These are phyloP conservation scores for Tenthredo notha DNA, from an alignment of 2,888 invertebrate genomes.

Conservation along the genomic window DNA sequence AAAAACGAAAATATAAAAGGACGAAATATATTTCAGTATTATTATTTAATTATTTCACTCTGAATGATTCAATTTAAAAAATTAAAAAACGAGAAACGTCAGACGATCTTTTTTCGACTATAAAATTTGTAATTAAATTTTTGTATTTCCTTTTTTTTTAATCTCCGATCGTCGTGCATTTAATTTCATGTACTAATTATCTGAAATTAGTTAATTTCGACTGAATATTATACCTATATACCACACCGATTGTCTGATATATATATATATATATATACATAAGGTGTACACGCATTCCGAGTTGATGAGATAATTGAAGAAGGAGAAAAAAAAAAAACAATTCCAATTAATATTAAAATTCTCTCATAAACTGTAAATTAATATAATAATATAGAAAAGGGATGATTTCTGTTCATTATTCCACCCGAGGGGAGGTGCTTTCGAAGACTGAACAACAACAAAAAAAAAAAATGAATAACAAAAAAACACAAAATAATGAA, in stretches of 20 bases:
- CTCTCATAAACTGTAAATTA: background rate
- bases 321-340: background rate
- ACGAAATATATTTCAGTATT: too few species aligned
- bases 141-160: too few species aligned
- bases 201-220: background rate
- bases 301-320: background rate
- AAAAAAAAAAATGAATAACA: conserved; percentile 23
- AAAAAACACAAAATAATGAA: conserved; percentile 36
- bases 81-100: too few species aligned
- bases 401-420: conserved; percentile 6
- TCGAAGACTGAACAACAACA: conserved; percentile 63
- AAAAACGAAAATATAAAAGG: too few species aligned
- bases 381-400: background rate
- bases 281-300: conserved; percentile 1
- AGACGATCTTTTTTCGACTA: too few species aligned
- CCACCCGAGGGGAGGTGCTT: conserved; percentile 59
- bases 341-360: background rate
- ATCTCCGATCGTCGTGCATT: too few species aligned
- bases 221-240: background rate
- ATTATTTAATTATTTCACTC: too few species aligned
- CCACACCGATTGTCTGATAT: background rate
- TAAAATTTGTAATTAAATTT: too few species aligned
- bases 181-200: too few species aligned
- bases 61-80: too few species aligned
- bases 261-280: too few species aligned